Evolutionary conservation across 2,797 vertebrate species (phyloP).

Genomic region (Helicolenus hilgendorfi): DNA sequence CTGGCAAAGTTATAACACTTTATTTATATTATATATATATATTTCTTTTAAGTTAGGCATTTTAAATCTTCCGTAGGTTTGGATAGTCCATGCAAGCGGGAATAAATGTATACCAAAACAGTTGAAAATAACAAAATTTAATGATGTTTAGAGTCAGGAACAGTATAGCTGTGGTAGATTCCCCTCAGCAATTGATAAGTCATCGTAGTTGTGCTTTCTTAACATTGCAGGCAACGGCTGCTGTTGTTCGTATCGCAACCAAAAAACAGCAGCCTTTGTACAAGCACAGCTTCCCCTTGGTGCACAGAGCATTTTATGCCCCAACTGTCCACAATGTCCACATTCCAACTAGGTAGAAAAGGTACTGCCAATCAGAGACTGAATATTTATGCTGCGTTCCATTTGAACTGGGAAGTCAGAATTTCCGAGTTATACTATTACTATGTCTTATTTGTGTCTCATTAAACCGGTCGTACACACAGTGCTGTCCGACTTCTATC

Average conservation of each 20-base stretch:
- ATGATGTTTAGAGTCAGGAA: constrained; percentile 27
- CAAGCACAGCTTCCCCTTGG: neutral
- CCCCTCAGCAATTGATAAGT: constrained; percentile 13
- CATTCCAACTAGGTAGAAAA: neutral
- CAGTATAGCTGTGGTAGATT: constrained; percentile 15
- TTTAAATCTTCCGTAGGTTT: neutral
- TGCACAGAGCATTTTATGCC: neutral
- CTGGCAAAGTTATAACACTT: neutral
- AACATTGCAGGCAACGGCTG: neutral
- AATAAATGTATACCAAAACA: neutral
- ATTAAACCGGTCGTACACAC: too few species aligned
- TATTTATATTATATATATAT: neutral
- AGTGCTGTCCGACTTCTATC: too few species aligned
- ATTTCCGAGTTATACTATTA: too few species aligned
- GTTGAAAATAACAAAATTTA: constrained; percentile 46
- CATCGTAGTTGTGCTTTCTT: constrained; percentile 51
- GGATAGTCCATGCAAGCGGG: neutral
- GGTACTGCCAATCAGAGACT: neutral
- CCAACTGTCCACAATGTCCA: neutral
- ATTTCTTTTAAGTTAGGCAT: neutral
- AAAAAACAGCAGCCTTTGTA: neutral
- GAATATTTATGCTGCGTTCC: neutral
- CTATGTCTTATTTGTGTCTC: too few species aligned
- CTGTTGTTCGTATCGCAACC: neutral
- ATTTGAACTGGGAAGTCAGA: too few species aligned